Evolutionary conservation across 2,888 invertebrate species (phyloP), one percentile per base, ranked within the genome.

Genomic region (Tetragonisca angustula): DNA sequence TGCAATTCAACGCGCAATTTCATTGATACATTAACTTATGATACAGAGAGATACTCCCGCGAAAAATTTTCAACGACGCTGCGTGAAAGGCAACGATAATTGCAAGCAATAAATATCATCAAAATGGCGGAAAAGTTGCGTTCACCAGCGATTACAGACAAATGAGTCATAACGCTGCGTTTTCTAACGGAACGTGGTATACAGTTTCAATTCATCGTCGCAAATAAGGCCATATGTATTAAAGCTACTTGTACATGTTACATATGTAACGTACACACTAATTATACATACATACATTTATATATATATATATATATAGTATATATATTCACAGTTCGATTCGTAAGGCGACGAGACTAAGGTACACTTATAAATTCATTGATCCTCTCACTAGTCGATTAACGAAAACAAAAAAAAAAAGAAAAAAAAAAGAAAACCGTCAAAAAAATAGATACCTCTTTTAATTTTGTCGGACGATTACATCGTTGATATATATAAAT

Each of bases 181-280:
- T 84, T 84, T 76, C 76, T 76, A 73, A 74, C 84, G 67, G 54
- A n/a, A 67, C 67, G 69, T 68, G 43, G 75, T 76, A 62, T 81
- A 82, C 82, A 59, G 73, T 79, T 86, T 86, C 78, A 86, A 85
- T 85, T 86, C 79, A 85, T 86, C 79, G 78, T 61, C 86, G 72
- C 49, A 65, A 86, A 86, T 86, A 79, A 85, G 86, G 86, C 86
- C 86, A 86, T 79, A 85, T 76, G 49, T 67, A 75, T 85, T 86
- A 86, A 85, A 86, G 81, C 86, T 75, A 85, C 76, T 79, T 77
- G 79, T 79, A 79, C 73, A 61, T 68, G 79, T 85, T 76, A 74
- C 54, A 71, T 75, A 24, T 71, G 49, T 43, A 65, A 72, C 43
- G 67, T 75, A 61, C 54, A 79, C 76, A 67, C 71, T 83, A 80